Conservation (phyloP, 1,140 invertebrate genomes). For the Eumeta japonica region DNA sequence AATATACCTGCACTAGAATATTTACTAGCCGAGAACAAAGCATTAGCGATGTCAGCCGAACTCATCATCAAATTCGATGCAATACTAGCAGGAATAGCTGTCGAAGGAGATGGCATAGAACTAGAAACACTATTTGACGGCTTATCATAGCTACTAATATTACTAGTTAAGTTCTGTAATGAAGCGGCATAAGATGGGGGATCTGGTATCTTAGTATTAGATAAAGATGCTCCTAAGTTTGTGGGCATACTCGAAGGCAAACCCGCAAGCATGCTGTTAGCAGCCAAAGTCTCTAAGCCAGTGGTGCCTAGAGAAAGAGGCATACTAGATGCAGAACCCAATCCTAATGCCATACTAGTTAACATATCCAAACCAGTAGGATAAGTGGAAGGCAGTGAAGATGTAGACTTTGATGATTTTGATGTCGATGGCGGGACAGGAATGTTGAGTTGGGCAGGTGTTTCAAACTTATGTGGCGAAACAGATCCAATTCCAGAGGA, state of each 20-base stretch:
- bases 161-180: conserved; percentile 37
- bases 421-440: conserved; percentile 47
- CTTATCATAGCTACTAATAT: conserved; percentile 42
- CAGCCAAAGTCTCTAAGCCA: conserved; percentile 43
- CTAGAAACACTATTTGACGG: conserved; percentile 38
- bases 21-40: conserved; percentile 61
- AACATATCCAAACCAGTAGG: conserved; percentile 54
- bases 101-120: conserved; percentile 31
- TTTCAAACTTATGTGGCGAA: conserved; percentile 52
- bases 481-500: conserved; percentile 44
- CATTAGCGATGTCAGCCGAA: conserved; percentile 61
- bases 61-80: conserved; percentile 62
- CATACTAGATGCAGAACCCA: conserved; percentile 38
- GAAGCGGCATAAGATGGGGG: conserved; percentile 49
- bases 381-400: conserved; percentile 32
- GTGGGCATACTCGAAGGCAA: conserved; percentile 44
- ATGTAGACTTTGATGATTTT: conserved; percentile 41
- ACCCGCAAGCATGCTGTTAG: conserved; percentile 48
- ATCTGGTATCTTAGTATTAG: conserved; percentile 44
- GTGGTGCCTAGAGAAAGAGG: conserved; percentile 34
- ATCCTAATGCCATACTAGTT: conserved; percentile 52
- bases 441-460: conserved; percentile 44
- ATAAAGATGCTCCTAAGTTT: conserved; percentile 41
- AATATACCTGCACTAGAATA: conserved; percentile 60
- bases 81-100: conserved; percentile 50